Base-by-base conservation (phyloP, 1,140 invertebrate species). In the Anoplolepis gracilipes region DNA sequence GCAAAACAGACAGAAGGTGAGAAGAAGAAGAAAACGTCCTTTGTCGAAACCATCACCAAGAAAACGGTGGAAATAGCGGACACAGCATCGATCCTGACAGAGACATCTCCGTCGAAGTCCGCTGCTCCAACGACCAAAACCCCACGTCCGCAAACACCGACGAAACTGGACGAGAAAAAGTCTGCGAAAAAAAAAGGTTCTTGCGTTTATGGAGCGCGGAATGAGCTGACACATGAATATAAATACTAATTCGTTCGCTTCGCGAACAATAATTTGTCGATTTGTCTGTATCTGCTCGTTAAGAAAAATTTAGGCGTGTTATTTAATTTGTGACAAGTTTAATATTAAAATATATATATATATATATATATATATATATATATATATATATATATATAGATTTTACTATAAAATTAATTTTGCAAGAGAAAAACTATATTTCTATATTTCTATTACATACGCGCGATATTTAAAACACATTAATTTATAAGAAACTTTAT, bases 21-120 rank as follows among this genome's bases (percentile, higher is more conserved):
- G 6, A 94, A 94, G 49, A 94, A 94, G 49, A 90, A 75, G 36
- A 42, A 5, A 22, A 84, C 91, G 0, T 90, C 89, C 42, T 93
- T 93, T 59, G 90, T 67, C 0, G 90, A 93, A 33, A 88, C 25
- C 5, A 16, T n/a, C 0, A 6, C 1, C 0, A 85, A 84, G 42
- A 85, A 78, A 33, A 42, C 61, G 61, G 59, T 8, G 61, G 75
- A 64, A 16, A 78, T 33, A 36, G 49, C 72, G n/a, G 36, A 55
- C 65, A 75, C 76, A 25, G 30, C 61, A 1, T 25, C 49, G 36
- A 49, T 49, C 16, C 46, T 19, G 16, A 42, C 57, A 11, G 19
- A 62, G 49, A 70, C 77, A 28, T 33, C 10, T 16, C 25, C 62
- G n/a, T 64, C 76, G n/a, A 90, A 75, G 39, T 36, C 81, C 6